Percentiles rank a stretch among this genome's conserved stretches.
Conservation (phyloP, 2,888 invertebrate genomes). For the Thereva nobilitata region DNA sequence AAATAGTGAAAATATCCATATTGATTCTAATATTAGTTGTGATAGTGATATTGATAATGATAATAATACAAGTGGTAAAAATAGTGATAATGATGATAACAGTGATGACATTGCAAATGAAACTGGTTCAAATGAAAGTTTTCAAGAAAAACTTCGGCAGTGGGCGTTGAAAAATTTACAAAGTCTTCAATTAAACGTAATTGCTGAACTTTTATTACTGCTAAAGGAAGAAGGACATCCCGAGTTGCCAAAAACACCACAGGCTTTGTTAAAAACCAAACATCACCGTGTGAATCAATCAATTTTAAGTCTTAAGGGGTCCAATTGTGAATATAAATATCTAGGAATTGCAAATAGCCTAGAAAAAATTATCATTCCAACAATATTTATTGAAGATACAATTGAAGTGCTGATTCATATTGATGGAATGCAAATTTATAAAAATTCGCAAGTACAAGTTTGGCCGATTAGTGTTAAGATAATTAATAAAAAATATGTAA, state of each 20-base stretch:
- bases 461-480: slow-evolving; percentile 3
- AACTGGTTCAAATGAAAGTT: too few species aligned
- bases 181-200: neutral
- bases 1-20: too few species aligned
- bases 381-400: neutral
- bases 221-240: neutral
- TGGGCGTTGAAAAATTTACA: neutral
- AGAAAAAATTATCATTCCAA: neutral
- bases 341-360: neutral
- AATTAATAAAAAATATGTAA: slow-evolving; percentile 2
- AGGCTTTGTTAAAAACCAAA: neutral
- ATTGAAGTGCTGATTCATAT: neutral
- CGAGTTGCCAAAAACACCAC: neutral
- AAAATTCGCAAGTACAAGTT: neutral
- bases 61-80: too few species aligned
- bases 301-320: neutral
- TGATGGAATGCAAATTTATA: slow-evolving; percentile 2
- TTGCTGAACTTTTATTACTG: neutral
- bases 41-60: too few species aligned
- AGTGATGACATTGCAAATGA: too few species aligned
- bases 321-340: neutral
- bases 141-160: neutral
- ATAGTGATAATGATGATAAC: too few species aligned
- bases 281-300: neutral
- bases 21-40: too few species aligned